Percentiles rank a stretch among this genome's conserved stretches.
These are phyloP conservation scores for Cactoblastis cactorum DNA, from an alignment of 2,888 invertebrate genomes.

Conservation along the genomic window DNA sequence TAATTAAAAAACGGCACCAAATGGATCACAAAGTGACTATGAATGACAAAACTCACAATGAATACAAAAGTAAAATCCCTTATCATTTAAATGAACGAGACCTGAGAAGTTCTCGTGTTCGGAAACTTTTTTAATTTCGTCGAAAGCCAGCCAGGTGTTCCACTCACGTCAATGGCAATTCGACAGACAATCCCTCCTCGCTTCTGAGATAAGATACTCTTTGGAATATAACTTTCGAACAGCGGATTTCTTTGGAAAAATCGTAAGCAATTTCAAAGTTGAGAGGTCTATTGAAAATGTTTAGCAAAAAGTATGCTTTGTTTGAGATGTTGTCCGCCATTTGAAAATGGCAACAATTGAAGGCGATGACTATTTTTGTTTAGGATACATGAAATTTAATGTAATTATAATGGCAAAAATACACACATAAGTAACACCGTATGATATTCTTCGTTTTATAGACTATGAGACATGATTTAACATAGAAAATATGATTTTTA, in stretches of 20 bases:
- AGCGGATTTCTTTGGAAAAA: neutral
- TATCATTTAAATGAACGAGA: conserved; percentile 72
- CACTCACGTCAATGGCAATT: conserved; percentile 57
- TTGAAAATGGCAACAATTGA: too few relatives aligned
- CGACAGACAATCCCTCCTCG: conserved; percentile 57
- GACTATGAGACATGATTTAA: too few relatives aligned
- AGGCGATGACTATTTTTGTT: too few relatives aligned
- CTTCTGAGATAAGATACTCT: conserved; percentile 47
- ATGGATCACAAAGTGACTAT: conserved; percentile 25
- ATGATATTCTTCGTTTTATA: too few relatives aligned
- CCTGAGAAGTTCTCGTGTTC: conserved; percentile 56
- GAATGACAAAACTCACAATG: conserved; percentile 70
- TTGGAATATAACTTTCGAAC: conserved; percentile 10
- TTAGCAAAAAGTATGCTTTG: neutral
- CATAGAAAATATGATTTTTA: too few relatives aligned
- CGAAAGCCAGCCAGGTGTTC: conserved; percentile 66
- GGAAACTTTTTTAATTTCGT: conserved; percentile 76
- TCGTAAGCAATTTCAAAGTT: conserved; percentile 10
- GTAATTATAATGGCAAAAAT: too few relatives aligned
- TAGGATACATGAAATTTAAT: too few relatives aligned
- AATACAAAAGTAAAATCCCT: conserved; percentile 68
- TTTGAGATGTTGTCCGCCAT: too few relatives aligned
- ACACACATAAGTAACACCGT: too few relatives aligned
- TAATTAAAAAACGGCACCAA: neutral
- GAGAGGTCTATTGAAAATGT: neutral